Conservation (phyloP, 1,140 invertebrate genomes). For the Oscheius sp. region DNA sequence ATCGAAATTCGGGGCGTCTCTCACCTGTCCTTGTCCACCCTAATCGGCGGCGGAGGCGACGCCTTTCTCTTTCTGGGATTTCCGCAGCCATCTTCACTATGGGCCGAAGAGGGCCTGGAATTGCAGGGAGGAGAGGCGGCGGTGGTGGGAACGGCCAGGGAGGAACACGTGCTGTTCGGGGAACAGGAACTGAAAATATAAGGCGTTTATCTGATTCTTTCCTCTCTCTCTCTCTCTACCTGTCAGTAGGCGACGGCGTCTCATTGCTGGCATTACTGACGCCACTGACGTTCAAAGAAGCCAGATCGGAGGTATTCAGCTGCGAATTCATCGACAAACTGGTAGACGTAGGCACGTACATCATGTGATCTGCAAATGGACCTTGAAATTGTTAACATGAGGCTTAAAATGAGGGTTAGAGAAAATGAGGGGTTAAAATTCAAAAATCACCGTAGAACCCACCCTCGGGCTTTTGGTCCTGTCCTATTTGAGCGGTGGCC, state of each 20-base stretch:
- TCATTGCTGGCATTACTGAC: neutral
- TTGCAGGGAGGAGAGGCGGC: neutral
- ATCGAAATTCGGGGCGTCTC: no score
- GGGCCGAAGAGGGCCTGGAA: neutral
- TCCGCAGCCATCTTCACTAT: slow-evolving; percentile 13
- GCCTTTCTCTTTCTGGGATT: neutral
- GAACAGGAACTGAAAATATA: slow-evolving; percentile 2
- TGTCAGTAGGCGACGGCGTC: slow-evolving; percentile 16
- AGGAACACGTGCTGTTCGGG: neutral
- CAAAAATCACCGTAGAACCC: no score
- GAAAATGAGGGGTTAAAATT: no score
- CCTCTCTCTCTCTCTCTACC: neutral
- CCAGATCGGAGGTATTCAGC: neutral
- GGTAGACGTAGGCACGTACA: no score
- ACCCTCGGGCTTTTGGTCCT: no score
- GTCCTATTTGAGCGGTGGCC: no score
- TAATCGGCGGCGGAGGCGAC: neutral
- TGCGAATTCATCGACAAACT: no score
- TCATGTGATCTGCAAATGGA: no score
- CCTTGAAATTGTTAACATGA: no score
- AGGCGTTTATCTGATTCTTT: neutral
- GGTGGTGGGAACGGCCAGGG: neutral
- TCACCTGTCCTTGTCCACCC: neutral
- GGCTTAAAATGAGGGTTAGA: no score
- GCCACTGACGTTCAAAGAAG: neutral